phyloP scores from a whole-genome alignment of 2,113 vertebrate species.

The Garra rufa region DNA sequence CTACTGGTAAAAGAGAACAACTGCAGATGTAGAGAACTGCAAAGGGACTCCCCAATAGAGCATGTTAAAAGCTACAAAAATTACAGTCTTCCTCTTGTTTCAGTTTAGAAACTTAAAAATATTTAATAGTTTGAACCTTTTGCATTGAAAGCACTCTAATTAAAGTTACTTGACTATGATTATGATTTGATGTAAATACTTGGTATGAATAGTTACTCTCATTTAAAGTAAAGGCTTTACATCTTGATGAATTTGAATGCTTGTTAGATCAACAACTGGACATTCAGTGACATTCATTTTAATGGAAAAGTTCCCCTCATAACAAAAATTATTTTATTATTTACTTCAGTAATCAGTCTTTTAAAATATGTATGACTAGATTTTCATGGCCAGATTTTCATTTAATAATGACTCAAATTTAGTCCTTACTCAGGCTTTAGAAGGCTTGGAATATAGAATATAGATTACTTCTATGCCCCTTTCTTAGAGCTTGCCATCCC shows the following conservation, averaged over 20 bases:
- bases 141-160: background rate
- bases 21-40: constrained; percentile 50
- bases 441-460: too few relatives aligned
- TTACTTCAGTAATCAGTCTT: background rate
- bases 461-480: too few relatives aligned
- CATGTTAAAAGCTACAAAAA: background rate
- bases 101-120: background rate
- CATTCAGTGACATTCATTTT: background rate
- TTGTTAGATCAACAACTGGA: background rate
- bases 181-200: background rate
- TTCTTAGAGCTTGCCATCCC: background rate
- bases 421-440: background rate
- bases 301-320: background rate
- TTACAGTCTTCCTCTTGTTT: background rate
- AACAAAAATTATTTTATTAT: background rate
- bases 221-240: background rate
- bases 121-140: background rate
- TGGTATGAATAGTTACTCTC: background rate
- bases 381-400: background rate
- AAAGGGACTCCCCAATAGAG: background rate
- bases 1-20: constrained; percentile 67
- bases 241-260: background rate
- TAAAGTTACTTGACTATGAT: background rate
- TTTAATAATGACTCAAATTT: background rate
- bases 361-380: background rate